Evolutionary conservation across 2,113 vertebrate species (phyloP).

Genomic region (Alligator mississippiensis): DNA sequence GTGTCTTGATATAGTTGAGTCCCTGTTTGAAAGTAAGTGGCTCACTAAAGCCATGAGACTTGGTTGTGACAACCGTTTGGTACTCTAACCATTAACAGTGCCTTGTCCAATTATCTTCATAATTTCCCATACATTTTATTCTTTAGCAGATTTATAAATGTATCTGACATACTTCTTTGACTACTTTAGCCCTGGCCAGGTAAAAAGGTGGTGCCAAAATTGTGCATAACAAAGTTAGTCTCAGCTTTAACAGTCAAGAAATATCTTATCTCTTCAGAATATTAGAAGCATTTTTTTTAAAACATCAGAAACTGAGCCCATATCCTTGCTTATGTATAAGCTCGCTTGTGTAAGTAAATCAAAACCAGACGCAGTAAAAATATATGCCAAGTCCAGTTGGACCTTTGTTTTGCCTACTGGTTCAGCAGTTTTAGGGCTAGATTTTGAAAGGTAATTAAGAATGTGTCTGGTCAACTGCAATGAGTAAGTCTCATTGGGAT

Average conservation of each 20-base stretch:
- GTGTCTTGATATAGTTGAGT: neutral
- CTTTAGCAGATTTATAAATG: neutral
- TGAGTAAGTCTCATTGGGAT: no score
- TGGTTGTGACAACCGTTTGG: neutral
- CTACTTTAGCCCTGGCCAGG: neutral
- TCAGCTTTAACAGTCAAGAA: neutral
- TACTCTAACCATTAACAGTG: neutral
- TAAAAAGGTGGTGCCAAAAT: neutral
- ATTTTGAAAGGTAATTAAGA: neutral
- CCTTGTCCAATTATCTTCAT: neutral
- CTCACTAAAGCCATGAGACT: neutral
- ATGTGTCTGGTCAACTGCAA: no score
- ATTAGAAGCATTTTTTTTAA: neutral
- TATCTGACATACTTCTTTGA: neutral
- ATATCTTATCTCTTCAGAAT: neutral
- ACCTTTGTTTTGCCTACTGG: neutral
- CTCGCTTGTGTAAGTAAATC: neutral
- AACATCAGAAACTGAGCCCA: no score
- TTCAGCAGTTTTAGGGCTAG: neutral
- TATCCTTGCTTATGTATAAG: neutral
- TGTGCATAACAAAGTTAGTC: neutral
- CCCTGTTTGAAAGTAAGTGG: neutral
- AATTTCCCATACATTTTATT: neutral
- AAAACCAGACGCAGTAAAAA: neutral
- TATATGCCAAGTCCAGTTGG: neutral